Conservation (phyloP, 2,113 vertebrate genomes). For the Melanerpes formicivorus region DNA sequence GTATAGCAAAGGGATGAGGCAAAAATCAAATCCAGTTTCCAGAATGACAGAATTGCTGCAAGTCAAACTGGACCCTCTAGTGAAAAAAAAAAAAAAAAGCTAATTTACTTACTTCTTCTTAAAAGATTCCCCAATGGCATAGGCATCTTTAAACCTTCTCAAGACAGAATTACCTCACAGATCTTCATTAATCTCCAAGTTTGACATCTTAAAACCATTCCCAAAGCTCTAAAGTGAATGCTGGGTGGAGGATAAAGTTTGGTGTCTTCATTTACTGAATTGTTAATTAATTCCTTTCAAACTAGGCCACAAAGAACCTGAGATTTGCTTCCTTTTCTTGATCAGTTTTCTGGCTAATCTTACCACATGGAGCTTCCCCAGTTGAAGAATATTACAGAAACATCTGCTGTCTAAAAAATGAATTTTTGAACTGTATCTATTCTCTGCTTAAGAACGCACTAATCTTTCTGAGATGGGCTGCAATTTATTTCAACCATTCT, state of each 20-base stretch:
- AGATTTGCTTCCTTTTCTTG: constrained; percentile 33
- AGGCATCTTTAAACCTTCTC: constrained; percentile 40
- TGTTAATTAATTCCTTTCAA: constrained; percentile 45
- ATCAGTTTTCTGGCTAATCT: constrained; percentile 46
- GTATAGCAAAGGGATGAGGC: neutral
- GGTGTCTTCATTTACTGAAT: constrained; percentile 55
- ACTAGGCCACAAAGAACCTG: constrained; percentile 38
- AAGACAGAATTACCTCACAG: constrained; percentile 41
- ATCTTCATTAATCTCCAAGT: constrained; percentile 48
- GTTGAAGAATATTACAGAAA: constrained; percentile 14
- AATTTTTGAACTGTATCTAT: constrained; percentile 29
- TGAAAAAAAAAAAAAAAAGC: neutral
- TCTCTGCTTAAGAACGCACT: neutral
- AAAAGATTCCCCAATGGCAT: constrained; percentile 3
- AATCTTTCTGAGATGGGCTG: constrained; percentile 33
- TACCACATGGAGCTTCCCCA: neutral
- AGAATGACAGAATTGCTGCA: neutral
- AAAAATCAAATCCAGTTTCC: neutral
- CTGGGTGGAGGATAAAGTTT: constrained; percentile 49
- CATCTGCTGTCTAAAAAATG: neutral
- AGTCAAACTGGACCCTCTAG: neutral
- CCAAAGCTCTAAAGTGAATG: constrained; percentile 41
- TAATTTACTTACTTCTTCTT: constrained; percentile 27
- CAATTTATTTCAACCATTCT: constrained; percentile 41
- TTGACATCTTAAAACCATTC: constrained; percentile 39